Conservation (phyloP, 2,888 invertebrate genomes). For the Orthosia cruda region DNA sequence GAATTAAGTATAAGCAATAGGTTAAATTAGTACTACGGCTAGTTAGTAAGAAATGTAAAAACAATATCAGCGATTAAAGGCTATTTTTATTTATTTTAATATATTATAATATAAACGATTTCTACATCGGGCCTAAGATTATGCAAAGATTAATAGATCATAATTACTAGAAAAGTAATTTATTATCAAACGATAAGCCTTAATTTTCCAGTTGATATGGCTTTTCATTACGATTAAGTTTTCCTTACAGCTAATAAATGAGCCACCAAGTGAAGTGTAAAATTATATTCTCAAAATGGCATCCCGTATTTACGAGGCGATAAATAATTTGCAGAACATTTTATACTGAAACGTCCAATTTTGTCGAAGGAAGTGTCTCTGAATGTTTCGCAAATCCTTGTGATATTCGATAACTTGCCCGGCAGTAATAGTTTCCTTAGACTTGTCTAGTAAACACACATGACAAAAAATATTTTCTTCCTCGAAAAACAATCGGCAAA, state of each 20-base stretch:
- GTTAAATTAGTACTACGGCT: too few species aligned
- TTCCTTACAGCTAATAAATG: constrained; percentile 10
- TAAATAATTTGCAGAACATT: constrained; percentile 8
- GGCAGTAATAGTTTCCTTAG: background rate
- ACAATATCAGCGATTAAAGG: too few species aligned
- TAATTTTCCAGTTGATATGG: constrained; percentile 20
- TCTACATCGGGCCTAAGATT: too few species aligned
- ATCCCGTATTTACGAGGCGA: background rate
- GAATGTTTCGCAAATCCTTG: background rate
- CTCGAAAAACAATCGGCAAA: constrained; percentile 23
- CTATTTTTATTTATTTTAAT: too few species aligned
- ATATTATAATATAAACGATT: too few species aligned
- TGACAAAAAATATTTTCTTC: constrained; percentile 11
- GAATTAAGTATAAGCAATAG: too few species aligned
- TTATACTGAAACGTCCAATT: background rate
- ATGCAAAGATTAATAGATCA: too few species aligned
- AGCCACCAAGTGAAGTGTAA: constrained; percentile 30
- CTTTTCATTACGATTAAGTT: constrained; percentile 9
- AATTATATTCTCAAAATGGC: constrained; percentile 18
- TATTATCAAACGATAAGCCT: background rate
- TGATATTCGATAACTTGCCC: background rate
- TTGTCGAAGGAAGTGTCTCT: background rate
- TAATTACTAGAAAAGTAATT: too few species aligned
- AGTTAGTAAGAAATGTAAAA: too few species aligned
- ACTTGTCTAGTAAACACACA: constrained; percentile 23